phyloP scores from a whole-genome alignment of 2,113 vertebrate species.

The Chelonoidis abingdonii region DNA sequence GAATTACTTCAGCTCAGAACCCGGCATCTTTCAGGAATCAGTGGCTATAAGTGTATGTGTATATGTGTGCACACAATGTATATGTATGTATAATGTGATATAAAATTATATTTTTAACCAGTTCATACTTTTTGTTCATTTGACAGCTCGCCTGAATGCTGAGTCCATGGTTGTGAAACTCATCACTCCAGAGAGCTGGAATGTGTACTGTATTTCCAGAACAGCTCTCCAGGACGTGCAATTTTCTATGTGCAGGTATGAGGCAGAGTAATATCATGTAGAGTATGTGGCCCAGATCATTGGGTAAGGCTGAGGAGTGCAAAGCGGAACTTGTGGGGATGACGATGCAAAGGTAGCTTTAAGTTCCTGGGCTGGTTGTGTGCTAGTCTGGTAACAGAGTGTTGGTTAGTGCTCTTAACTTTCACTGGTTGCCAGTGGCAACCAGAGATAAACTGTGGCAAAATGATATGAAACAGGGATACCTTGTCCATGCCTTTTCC shows the following conservation, averaged over 20 bases:
- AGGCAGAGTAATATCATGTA: background rate
- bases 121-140: too few relatives aligned
- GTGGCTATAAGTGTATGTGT: background rate
- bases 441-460: background rate
- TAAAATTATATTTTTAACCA: background rate
- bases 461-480: background rate
- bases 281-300: background rate
- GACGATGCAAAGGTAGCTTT: background rate
- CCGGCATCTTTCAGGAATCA: background rate
- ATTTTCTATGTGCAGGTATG: background rate
- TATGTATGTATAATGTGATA: background rate
- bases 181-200: background rate
- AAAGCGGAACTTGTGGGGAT: background rate
- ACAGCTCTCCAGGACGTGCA: background rate
- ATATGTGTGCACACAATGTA: background rate
- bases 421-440: background rate
- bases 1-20: background rate
- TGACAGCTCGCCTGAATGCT: background rate
- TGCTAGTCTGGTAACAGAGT: background rate
- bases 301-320: background rate
- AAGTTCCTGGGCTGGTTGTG: background rate
- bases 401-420: background rate
- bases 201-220: background rate
- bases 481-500: background rate
- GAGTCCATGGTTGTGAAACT: background rate